Evolutionary conservation across 2,113 vertebrate species (phyloP).

Genomic region (Phalacrocorax aristotelis): DNA sequence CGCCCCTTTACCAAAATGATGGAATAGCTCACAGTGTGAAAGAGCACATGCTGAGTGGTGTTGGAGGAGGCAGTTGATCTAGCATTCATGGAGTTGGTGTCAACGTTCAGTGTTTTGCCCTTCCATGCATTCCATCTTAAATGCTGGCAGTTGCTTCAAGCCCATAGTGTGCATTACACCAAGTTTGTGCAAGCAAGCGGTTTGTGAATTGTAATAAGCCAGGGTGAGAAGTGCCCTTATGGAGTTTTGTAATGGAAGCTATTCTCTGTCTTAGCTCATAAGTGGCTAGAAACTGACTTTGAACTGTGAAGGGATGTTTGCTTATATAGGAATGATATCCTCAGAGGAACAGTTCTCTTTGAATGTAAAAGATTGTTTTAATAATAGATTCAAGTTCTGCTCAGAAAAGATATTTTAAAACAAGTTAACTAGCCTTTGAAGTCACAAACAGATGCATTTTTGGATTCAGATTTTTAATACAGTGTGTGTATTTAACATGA

Average conservation of each 20-base stretch:
- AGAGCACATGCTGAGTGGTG: not conserved
- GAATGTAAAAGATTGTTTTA: constrained; percentile 10
- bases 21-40: accelerated
- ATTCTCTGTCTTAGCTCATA: not conserved
- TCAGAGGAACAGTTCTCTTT: not conserved
- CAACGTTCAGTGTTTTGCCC: not conserved
- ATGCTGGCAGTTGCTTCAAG: not conserved
- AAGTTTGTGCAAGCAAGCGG: not conserved
- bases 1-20: accelerated
- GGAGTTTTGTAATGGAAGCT: not conserved
- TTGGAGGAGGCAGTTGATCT: not conserved
- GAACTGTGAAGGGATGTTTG: not conserved
- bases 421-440: constrained; percentile 16
- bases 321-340: not conserved
- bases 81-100: accelerated
- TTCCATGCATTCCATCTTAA: not conserved
- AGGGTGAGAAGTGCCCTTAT: not conserved
- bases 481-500: not conserved
- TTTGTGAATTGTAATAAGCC: not conserved
- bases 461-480: not conserved
- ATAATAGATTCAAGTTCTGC: constrained; percentile 13
- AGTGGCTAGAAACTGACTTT: not conserved
- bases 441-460: not conserved
- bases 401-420: not conserved
- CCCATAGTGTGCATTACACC: not conserved